Percentiles rank a stretch among this genome's conserved stretches.
Conservation (phyloP, 1,140 invertebrate species). For the Pollicipes pollicipes region DNA sequence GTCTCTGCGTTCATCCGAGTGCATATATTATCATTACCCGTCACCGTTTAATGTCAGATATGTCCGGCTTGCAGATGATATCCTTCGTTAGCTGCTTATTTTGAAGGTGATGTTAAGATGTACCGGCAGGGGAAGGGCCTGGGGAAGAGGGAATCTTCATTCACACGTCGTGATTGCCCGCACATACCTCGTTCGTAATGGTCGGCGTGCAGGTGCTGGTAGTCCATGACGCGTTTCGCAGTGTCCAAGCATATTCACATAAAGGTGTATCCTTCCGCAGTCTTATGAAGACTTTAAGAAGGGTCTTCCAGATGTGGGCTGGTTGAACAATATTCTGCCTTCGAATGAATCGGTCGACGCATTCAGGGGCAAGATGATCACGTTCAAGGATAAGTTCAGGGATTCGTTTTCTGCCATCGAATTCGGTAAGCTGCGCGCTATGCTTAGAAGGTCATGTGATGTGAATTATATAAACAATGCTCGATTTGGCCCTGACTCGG, state of each 20-base stretch:
- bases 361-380: conserved; percentile 48
- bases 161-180: too few relatives aligned
- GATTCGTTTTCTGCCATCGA: conserved; percentile 42
- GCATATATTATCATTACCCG: conserved; percentile 17
- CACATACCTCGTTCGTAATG: too few relatives aligned
- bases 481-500: too few relatives aligned
- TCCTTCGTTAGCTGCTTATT: too few relatives aligned
- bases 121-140: too few relatives aligned
- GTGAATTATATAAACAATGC: not conserved
- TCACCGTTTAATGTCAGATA: not conserved
- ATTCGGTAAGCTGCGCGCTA: conserved; percentile 37
- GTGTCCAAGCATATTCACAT: conserved; percentile 14
- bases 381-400: conserved; percentile 46
- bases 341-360: conserved; percentile 57
- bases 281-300: conserved; percentile 91
- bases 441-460: conserved; percentile 3
- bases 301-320: conserved; percentile 71
- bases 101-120: too few relatives aligned
- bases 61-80: too few relatives aligned
- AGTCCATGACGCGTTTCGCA: not conserved
- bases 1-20: conserved; percentile 3
- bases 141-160: too few relatives aligned
- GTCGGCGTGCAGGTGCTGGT: not conserved
- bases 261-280: conserved; percentile 34
- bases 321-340: conserved; percentile 67